Evolutionary conservation across 2,888 invertebrate species (phyloP).

Genomic region (Nomada ferruginata): DNA sequence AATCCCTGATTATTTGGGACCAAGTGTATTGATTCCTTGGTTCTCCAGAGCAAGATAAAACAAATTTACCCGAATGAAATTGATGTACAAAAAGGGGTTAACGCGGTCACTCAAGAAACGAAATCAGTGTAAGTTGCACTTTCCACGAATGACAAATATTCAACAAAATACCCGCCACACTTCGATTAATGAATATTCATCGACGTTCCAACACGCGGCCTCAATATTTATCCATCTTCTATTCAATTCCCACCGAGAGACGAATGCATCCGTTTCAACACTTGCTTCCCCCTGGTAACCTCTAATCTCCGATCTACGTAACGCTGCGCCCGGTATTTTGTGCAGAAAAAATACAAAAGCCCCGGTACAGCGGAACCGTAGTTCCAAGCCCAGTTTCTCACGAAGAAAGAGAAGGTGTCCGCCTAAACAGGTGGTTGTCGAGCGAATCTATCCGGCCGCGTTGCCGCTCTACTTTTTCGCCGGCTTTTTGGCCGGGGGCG

Average conservation of each 20-base stretch:
- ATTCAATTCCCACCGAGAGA: not conserved
- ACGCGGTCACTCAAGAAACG: too few species aligned
- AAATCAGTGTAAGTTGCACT: too few species aligned
- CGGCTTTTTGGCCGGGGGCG: conserved; percentile 45
- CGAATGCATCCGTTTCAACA: not conserved
- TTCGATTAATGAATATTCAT: too few species aligned
- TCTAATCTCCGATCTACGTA: conserved; percentile 4
- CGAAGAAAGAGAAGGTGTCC: conserved; percentile 47
- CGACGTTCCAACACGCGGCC: too few species aligned
- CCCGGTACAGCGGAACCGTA: not conserved
- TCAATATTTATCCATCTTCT: not conserved
- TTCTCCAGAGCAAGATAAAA: too few species aligned
- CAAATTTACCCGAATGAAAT: too few species aligned
- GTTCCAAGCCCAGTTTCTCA: conserved; percentile 24
- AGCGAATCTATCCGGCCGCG: conserved; percentile 74
- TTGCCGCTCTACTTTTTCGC: conserved; percentile 60
- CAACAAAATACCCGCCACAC: too few species aligned
- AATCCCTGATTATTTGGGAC: too few species aligned
- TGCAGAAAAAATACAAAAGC: conserved; percentile 7
- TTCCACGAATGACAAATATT: too few species aligned
- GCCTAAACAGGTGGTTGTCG: conserved; percentile 33
- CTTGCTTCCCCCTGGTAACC: not conserved
- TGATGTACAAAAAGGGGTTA: too few species aligned
- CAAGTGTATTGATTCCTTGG: too few species aligned
- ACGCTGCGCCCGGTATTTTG: not conserved